Evolutionary conservation across 2,797 vertebrate genomes (phyloP), one percentile per base, ranked within the genome.

Genomic region (Chrosomus eos): DNA sequence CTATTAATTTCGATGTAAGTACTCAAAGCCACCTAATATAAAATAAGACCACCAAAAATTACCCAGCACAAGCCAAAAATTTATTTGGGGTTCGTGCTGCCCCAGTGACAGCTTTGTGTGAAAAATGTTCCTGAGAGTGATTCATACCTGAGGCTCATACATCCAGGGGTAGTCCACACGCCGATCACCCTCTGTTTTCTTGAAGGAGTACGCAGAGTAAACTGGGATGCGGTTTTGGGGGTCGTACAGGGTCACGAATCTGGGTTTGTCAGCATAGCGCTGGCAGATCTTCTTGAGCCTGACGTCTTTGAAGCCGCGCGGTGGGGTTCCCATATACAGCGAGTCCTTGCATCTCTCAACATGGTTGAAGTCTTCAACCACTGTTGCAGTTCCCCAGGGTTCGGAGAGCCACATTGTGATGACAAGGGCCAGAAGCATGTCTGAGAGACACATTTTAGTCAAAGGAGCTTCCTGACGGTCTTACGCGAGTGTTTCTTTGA

Each of bases 141-240:
- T 66, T 80, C 21, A 14, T 73, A 93, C 94, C 93, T 94, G 94
- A 45, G 93, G 94, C 84, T 95, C 94, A 38, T 93, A 93, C 94
- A 94, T 94, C 93, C 94, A 95, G 0, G 94, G 92, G 81, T 93
- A 94, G 88, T 94, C 94, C 87, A 95, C 93, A 23, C 92, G 92
- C 5, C 91, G 89, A 87, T 94, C 93, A 18, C 90, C 92, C 76
- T 95, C 93, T 0, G 94, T 95, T 88, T 95, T 95, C 90, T 95
- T 95, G 86, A 95, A 95, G 62, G 91, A 91, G 31, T 94, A 94
- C 6, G 94, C 94, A 0, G 94, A 95, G 88, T 94, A 94, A 83
- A 94, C 92, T 0, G 94, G 93, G 62, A 94, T 94, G 81, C 92
- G 72, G 78, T 92, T 93, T 0, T 86, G 53, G 43, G 93, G 75